phyloP scores from a whole-genome alignment of 2,888 invertebrate genomes.

The Epinotia brunnichana region DNA sequence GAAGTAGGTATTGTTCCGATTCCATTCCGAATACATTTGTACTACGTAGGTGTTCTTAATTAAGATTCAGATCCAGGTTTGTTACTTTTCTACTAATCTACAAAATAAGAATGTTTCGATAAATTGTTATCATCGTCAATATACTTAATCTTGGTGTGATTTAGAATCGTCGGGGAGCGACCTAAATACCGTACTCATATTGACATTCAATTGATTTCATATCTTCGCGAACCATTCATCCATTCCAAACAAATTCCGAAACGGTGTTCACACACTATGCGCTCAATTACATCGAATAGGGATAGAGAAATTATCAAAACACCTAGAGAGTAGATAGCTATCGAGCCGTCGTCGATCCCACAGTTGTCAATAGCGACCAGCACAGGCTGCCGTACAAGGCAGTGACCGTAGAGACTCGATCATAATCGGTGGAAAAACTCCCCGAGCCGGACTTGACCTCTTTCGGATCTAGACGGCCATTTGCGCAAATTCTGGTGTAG shows the following conservation, averaged over 20 bases:
- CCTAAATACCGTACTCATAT: slow-evolving; percentile 8
- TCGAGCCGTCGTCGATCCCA: slow-evolving; percentile 73
- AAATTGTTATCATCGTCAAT: slow-evolving; percentile 4
- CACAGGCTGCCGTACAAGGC: slow-evolving; percentile 78
- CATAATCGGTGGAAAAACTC: slow-evolving; percentile 78
- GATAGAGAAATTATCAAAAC: slow-evolving; percentile 74
- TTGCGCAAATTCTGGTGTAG: slow-evolving; percentile 47
- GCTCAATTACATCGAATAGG: slow-evolving; percentile 60
- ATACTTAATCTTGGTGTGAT: neutral
- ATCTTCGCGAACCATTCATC: slow-evolving; percentile 19
- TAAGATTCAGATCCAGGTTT: slow-evolving; percentile 5
- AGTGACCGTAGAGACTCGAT: slow-evolving; percentile 67
- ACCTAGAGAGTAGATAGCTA: slow-evolving; percentile 72
- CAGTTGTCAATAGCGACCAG: slow-evolving; percentile 75
- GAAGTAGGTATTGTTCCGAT: slow-evolving; percentile 65
- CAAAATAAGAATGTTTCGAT: neutral
- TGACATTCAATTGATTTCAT: slow-evolving; percentile 22
- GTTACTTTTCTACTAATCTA: neutral
- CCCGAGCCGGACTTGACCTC: slow-evolving; percentile 78
- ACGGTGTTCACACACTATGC: slow-evolving; percentile 45
- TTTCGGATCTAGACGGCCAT: slow-evolving; percentile 59
- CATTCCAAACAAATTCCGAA: slow-evolving; percentile 26
- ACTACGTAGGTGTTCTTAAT: slow-evolving; percentile 20
- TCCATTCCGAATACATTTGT: slow-evolving; percentile 54
- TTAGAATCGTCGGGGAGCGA: slow-evolving; percentile 1